These are phyloP conservation scores for Allacma fusca DNA, from an alignment of 2,888 invertebrate species.

Conservation along the genomic window DNA sequence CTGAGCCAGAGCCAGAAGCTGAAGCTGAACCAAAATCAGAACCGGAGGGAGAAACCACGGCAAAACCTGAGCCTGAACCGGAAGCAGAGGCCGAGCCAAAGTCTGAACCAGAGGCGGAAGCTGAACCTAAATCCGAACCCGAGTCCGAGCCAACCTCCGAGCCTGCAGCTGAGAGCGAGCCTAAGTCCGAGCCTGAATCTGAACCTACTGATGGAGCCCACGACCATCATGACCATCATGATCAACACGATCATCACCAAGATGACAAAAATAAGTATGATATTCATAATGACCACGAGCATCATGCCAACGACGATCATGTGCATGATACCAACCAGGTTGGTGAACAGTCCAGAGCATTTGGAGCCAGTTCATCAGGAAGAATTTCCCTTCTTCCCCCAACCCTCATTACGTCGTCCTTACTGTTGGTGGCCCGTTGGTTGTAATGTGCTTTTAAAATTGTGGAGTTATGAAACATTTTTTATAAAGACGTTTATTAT, in stretches of 20 bases:
- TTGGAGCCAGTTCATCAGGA: background rate
- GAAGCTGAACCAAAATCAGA: background rate
- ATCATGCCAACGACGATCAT: background rate
- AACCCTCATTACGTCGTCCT: background rate
- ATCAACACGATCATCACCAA: background rate
- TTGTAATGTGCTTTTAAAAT: no score
- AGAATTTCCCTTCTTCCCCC: background rate
- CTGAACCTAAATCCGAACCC: background rate
- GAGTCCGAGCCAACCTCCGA: background rate
- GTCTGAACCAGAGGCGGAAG: background rate
- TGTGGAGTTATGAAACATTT: no score
- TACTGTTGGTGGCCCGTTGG: no score
- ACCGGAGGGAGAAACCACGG: background rate
- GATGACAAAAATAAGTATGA: conserved; percentile 13
- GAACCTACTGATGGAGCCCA: background rate
- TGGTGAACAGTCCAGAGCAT: background rate
- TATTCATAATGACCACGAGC: conserved; percentile 11
- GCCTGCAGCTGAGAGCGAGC: background rate
- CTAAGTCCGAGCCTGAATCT: conserved; percentile 2
- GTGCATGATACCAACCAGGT: background rate
- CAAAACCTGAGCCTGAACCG: background rate
- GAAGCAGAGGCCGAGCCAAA: conserved; percentile 17
- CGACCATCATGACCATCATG: background rate
- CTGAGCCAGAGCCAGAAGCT: conserved; percentile 19
- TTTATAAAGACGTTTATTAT: no score